A percentile compares a stretch with the other conserved stretches of the same genome.
Evolutionary conservation across 2,888 invertebrate genomes (phyloP).

Genomic region (Tipula helvola): DNA sequence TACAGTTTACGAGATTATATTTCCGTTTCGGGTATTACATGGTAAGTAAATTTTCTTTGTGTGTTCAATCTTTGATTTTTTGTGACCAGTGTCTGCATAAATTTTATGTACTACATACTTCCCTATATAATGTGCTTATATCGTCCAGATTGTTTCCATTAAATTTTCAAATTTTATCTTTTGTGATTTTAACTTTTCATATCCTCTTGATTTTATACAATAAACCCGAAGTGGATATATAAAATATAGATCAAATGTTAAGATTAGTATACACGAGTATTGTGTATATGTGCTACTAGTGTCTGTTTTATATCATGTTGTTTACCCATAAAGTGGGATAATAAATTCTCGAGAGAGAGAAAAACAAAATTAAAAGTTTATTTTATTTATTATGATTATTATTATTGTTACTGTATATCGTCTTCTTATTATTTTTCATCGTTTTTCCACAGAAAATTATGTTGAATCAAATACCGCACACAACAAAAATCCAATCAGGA

Average conservation of each 20-base stretch:
- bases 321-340: not conserved
- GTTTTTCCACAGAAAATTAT: not conserved
- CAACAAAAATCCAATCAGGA: not conserved
- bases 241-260: not conserved
- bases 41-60: not conserved
- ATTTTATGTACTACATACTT: no score
- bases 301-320: not conserved
- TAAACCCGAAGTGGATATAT: not conserved
- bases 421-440: not conserved
- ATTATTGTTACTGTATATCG: not conserved
- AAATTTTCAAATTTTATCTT: not conserved
- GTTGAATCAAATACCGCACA: not conserved
- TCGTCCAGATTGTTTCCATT: not conserved
- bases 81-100: not conserved
- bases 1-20: slow-evolving; percentile 11
- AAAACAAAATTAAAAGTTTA: not conserved
- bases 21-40: slow-evolving; percentile 8
- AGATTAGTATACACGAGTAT: not conserved
- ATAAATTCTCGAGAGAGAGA: not conserved
- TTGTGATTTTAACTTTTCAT: no score
- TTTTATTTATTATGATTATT: not conserved
- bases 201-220: no score
- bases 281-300: not conserved
- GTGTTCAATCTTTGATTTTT: not conserved
- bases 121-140: no score